Percentiles rank a stretch among this genome's conserved stretches.
phyloP scores from a whole-genome alignment of 1,140 invertebrate species.

The Sogatella furcifera region DNA sequence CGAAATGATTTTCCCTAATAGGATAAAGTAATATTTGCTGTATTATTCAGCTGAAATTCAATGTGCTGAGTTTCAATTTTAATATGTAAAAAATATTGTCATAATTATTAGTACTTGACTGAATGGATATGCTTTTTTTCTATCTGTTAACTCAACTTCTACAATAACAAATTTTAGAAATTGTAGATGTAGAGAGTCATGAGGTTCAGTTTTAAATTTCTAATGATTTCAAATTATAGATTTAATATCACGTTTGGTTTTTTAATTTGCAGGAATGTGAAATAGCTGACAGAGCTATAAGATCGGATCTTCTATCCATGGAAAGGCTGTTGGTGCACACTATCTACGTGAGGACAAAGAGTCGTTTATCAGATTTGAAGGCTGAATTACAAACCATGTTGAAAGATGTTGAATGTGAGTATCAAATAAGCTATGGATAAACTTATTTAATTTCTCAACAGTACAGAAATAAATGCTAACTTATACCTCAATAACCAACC shows the following conservation, averaged over 20 bases:
- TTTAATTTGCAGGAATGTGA: constrained; percentile 44
- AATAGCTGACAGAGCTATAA: constrained; percentile 66
- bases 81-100: background rate
- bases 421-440: background rate
- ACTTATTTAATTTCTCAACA: no score
- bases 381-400: constrained; percentile 62
- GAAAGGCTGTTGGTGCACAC: constrained; percentile 94
- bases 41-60: no score
- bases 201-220: constrained; percentile 1
- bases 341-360: constrained; percentile 83
- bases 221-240: no score
- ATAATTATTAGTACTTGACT: background rate
- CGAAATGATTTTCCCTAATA: no score
- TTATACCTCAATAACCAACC: no score
- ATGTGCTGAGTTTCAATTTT: background rate
- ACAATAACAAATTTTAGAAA: no score
- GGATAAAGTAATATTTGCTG: no score
- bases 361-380: constrained; percentile 71
- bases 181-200: no score
- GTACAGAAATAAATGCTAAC: no score
- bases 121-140: no score
- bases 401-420: constrained; percentile 59
- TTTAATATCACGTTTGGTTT: constrained; percentile 4
- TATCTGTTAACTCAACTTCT: no score
- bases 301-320: constrained; percentile 84